Evolutionary conservation across 1,140 invertebrate genomes (phyloP), one percentile per base, ranked within the genome.

Genomic region (Lasaia peninsularis): DNA sequence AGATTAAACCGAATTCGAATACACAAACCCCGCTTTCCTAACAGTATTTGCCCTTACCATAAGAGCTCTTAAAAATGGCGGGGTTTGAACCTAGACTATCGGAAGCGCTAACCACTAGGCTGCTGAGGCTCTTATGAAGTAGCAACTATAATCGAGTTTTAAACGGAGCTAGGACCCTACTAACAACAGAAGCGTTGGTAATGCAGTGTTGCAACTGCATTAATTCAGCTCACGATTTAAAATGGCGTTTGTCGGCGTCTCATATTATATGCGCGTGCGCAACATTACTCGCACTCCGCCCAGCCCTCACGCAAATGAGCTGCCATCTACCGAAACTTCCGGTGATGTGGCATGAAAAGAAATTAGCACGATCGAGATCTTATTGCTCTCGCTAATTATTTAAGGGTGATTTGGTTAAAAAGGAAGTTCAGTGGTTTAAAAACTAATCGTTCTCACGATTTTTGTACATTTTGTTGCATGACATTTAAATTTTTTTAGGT

Each of bases 251-350:
- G 37, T 10, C 37, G 37, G 14, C 37, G 16, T 18, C 16, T 10
- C 37, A 44, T 44, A 10, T 44, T 16, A 10, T 44, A 44, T 44
- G 37, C 37, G 37, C 37, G 37, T 44, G 37, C 37, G 37, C 37
- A 10, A 14, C 37, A 44, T 44, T 44, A 44, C 18, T 44, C 37
- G 0, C 37, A 44, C 37, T 44, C 37, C 37, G 37, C 37, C 37
- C 37, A 44, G 37, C 16, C 37, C 37, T 44, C 37, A 44, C 37
- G 37, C 37, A 44, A 44, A 44, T 44, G 14, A 16, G 37, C 37
- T 44, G 37, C 37, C 37, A 18, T 44, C 37, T 28, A 44, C 14
- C 2, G 37, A 9, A 14, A 44, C 37, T 44, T 44, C 37, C 37
- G 37, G 9, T 44, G 37, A 10, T 44, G 18, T 10, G 16, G 37